Evolutionary conservation across 2,113 vertebrate species (phyloP), one percentile per base, ranked within the genome.

Genomic region (Choloepus hoffmanni): DNA sequence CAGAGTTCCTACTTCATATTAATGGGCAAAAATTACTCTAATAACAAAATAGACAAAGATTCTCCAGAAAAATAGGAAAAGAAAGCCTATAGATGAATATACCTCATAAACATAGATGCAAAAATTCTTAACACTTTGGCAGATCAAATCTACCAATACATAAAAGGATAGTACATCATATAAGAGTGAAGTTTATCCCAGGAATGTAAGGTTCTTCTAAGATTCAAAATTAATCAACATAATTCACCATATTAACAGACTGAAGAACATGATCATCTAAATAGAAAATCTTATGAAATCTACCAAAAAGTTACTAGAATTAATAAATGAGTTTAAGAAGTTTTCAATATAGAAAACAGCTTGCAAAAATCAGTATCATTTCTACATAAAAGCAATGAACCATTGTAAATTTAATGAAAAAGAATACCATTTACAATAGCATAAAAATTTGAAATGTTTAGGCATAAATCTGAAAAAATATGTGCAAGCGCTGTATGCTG

Each of bases 1-100:
- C 24, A 60, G 58, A 60, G 19, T 76, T 16, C 14, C 33, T 10
- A 48, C 48, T 5, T 91, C 6, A 67, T 76, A 85, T 72, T 43
- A 53, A 36, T 45, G 53, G 60, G 19, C 50, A 70, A 92, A 45
- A 92, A 67, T 76, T 67, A 43, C n/a, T 33, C 28, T 16, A 24
- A 74, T 16, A 74, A 92, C 16, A 73, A 76, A 85, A 85, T 11
- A 91, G 78, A 90, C 70, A 50, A 81, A 82, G 72, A 70, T 9
- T 45, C 45, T 82, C 72, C 26, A n/a, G 63, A 19, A n/a, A 87
- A 73, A 45, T 45, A 45, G 43, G 53, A 28, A 55, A 11, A 19
- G 40, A n/a, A 72, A 65, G 65, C 3, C 5, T 50, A 77, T 63
- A 23, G 50, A 65, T 28, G 33, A 63, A 76, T 48, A 63, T 24